Conservation (phyloP, 1,140 invertebrate species). For the Polyergus mexicanus region DNA sequence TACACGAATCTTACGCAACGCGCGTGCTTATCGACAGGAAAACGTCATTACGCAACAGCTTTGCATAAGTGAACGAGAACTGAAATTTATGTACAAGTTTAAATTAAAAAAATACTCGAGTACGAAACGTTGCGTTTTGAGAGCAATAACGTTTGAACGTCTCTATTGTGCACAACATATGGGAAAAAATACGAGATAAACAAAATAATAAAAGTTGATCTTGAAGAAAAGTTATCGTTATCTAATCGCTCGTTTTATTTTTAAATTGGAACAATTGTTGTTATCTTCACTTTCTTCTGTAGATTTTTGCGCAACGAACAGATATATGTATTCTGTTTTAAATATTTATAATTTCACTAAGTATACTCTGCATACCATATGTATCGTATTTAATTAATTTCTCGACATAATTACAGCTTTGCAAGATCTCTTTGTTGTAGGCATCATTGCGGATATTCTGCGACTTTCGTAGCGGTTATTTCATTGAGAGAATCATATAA, state of each 20-base stretch:
- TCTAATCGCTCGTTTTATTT: too few species aligned
- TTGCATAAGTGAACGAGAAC: neutral
- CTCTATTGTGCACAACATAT: neutral
- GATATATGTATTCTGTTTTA: too few species aligned
- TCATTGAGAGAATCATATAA: neutral
- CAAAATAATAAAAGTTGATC: too few species aligned
- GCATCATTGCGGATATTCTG: neutral
- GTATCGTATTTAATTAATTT: neutral
- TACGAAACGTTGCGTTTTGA: neutral
- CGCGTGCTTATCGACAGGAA: conserved; percentile 16
- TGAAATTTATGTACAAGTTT: neutral
- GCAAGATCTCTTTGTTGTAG: neutral
- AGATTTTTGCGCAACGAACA: too few species aligned
- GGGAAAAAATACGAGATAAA: neutral
- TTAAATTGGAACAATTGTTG: too few species aligned
- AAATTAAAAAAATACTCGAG: neutral
- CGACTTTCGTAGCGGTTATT: neutral
- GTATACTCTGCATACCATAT: neutral
- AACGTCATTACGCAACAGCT: neutral
- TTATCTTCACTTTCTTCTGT: too few species aligned
- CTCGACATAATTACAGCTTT: neutral
- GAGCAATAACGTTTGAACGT: neutral
- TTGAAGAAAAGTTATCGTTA: too few species aligned
- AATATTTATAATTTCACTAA: too few species aligned
- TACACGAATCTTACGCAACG: neutral